phyloP scores from a whole-genome alignment of 2,888 invertebrate genomes.

The Ornithoptera alexandrae region DNA sequence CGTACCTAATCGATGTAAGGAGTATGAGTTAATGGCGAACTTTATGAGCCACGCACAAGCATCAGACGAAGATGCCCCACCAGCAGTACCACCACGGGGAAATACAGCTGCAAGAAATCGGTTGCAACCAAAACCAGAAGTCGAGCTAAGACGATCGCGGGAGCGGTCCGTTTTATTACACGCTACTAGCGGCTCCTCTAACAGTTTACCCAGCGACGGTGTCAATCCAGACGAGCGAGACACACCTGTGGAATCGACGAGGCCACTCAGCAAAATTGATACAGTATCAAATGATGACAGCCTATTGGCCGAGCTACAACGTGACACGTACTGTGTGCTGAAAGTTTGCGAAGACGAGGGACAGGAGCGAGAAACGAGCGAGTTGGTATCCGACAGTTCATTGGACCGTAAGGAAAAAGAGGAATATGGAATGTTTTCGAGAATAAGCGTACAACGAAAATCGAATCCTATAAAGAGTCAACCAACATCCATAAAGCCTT shows the following conservation, averaged over 20 bases:
- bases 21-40: constrained; percentile 73
- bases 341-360: constrained; percentile 67
- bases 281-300: constrained; percentile 67
- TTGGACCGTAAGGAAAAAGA: constrained; percentile 40
- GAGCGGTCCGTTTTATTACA: constrained; percentile 66
- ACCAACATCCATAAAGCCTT: constrained; percentile 49
- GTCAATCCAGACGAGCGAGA: constrained; percentile 31
- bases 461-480: constrained; percentile 71
- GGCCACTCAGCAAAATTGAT: constrained; percentile 40
- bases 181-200: constrained; percentile 76
- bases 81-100: constrained; percentile 59
- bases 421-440: constrained; percentile 60
- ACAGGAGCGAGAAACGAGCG: constrained; percentile 34
- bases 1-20: constrained; percentile 49
- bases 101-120: constrained; percentile 41
- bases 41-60: constrained; percentile 57
- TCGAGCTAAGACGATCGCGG: constrained; percentile 86
- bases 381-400: constrained; percentile 39
- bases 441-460: constrained; percentile 68
- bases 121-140: constrained; percentile 46
- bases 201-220: constrained; percentile 38
- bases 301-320: constrained; percentile 67
- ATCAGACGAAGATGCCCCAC: constrained; percentile 49
- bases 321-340: constrained; percentile 65
- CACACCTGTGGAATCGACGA: constrained; percentile 32